Base-by-base conservation (phyloP, 1,140 invertebrate species). In the Lycorma delicatula region DNA sequence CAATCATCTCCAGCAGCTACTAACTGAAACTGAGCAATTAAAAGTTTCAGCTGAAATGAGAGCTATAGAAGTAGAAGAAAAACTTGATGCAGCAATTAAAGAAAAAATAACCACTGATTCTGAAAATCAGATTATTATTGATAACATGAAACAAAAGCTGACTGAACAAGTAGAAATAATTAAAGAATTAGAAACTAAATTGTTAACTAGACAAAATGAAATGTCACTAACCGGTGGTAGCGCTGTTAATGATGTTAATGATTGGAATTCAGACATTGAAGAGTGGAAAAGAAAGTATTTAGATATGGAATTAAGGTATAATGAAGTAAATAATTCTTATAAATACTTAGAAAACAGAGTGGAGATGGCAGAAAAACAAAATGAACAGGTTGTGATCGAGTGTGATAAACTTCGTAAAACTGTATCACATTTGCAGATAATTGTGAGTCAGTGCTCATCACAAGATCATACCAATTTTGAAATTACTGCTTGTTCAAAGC, bases 101-200 rank as follows among this genome's bases (percentile, higher is more conserved):
- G 79, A 84, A 61, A 70, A 78, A 12, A 50, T 71, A 22, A 73
- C 70, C 48, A 6, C 29, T 0, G 68, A 73, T 20, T 65, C 71
- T 13, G 53, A 53, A 0, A 66, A 73, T 18, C 69, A 73, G n/a
- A 63, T 60, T 3, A 53, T 63, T 31, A 65, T 70, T 58, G 56
- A 57, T 27, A 57, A 38, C 12, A 18, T 46, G 25, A 2, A 27
- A 25, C n/a, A 13, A 11, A 12, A 31, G 29, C 56, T 57, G 12
- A 7, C 26, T 11, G 36, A 57, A n/a, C 41, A 50, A 7, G 41
- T 50, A 20, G 29, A 16, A 11, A 51, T 28, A n/a, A 51, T 57
- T 51, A 16, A 2, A 12, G 56, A 57, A 2, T 18, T 57, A n/a
- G 38, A 13, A 38, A 13, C 13, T 5, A 50, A 57, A 18, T 25